Conservation (phyloP, 2,888 invertebrate genomes). For the Hyppa rectilinea region DNA sequence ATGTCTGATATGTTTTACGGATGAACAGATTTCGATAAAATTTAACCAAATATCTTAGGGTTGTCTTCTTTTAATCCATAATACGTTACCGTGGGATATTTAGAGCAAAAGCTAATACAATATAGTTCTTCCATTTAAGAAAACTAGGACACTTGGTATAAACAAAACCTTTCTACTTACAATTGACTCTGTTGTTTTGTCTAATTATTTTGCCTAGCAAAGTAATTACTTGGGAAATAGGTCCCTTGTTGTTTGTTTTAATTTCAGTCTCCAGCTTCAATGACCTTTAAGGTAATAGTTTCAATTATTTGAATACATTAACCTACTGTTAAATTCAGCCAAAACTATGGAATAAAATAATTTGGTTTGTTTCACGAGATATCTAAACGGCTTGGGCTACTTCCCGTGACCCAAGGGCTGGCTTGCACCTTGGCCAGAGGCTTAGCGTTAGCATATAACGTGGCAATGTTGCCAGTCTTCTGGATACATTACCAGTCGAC, state of each 20-base stretch:
- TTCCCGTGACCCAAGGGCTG: no score
- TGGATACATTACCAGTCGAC: no score
- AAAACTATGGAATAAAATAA: not conserved
- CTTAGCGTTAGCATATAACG: no score
- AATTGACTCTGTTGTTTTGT: slow-evolving; percentile 2
- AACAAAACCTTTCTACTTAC: slow-evolving; percentile 2
- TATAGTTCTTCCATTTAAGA: no score
- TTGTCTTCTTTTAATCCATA: no score
- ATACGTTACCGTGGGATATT: not conserved
- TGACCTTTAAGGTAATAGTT: not conserved
- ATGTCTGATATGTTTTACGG: not conserved
- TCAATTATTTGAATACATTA: not conserved
- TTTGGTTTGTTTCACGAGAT: no score
- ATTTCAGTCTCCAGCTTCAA: not conserved
- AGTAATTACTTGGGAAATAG: slow-evolving; percentile 22
- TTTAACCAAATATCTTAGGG: no score
- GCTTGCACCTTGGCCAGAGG: no score
- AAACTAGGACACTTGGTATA: not conserved
- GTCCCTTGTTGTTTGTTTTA: not conserved
- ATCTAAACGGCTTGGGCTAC: no score
- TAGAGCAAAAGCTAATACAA: no score
- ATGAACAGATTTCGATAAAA: not conserved
- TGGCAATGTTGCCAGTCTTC: no score
- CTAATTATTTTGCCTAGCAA: slow-evolving; percentile 8
- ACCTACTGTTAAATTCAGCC: not conserved